phyloP scores from a whole-genome alignment of 2,113 vertebrate genomes.

The Gorsachius goisagi region DNA sequence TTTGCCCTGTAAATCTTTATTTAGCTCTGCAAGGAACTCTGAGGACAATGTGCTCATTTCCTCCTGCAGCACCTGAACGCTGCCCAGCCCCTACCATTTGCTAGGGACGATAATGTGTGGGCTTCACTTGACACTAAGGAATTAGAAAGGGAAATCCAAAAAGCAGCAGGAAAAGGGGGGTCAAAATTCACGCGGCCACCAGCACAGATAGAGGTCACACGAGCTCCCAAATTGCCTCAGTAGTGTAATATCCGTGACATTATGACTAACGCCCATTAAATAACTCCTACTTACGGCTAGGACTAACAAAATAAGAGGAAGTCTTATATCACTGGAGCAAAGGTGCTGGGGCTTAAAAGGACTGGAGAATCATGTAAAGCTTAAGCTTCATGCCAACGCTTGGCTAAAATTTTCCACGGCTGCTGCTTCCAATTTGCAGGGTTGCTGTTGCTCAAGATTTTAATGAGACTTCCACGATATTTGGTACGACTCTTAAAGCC shows the following conservation, averaged over 20 bases:
- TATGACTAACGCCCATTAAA: neutral
- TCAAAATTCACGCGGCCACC: neutral
- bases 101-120: neutral
- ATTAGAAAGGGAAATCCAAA: neutral
- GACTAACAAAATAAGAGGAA: neutral
- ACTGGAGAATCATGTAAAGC: neutral
- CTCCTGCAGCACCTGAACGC: neutral
- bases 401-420: neutral
- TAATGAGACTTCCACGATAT: neutral
- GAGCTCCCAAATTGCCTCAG: neutral
- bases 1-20: neutral
- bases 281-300: neutral
- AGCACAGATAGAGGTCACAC: neutral
- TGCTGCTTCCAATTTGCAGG: neutral
- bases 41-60: neutral
- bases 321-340: neutral
- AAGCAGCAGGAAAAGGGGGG: neutral
- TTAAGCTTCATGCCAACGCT: neutral
- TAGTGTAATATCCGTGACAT: neutral
- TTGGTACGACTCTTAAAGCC: neutral
- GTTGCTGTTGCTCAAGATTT: neutral
- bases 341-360: neutral
- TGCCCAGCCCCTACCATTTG: neutral
- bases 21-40: neutral
- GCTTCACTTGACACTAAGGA: neutral